A percentile compares a stretch with the other conserved stretches of the same genome.
Conservation (phyloP, 64 coral and sea anemone species). For the Trachythela sp. region DNA sequence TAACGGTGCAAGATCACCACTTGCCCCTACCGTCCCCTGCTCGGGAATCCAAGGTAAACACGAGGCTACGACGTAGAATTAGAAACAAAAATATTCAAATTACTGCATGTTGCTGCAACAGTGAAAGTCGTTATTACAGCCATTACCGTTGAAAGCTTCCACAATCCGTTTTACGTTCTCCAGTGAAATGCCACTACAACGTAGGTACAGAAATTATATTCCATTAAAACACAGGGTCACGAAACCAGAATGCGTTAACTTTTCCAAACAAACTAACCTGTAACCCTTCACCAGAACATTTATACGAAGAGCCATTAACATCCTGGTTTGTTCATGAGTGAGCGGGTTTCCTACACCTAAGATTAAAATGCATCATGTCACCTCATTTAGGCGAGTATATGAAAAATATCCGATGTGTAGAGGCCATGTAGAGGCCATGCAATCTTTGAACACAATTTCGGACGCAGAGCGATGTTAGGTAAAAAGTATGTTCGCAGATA, state of each 20-base stretch:
- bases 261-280: conserved; percentile 69
- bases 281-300: conserved; percentile 86
- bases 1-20: conserved; percentile 80
- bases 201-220: background rate
- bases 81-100: too few relatives aligned
- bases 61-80: conserved; percentile 40
- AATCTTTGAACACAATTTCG: background rate
- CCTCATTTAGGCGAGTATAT: too few relatives aligned
- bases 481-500: too few relatives aligned
- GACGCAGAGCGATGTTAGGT: background rate
- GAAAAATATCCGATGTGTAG: too few relatives aligned
- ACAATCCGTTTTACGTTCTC: conserved; percentile 64
- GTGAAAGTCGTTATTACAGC: too few relatives aligned
- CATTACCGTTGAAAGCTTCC: conserved; percentile 77
- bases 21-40: conserved; percentile 91
- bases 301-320: conserved; percentile 82
- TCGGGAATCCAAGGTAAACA: conserved; percentile 82
- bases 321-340: conserved; percentile 55
- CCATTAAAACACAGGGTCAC: background rate
- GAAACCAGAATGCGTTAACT: too few relatives aligned
- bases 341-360: conserved; percentile 72
- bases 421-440: too few relatives aligned
- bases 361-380: background rate
- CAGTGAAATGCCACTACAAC: conserved; percentile 73
- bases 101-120: too few relatives aligned